Conservation (phyloP, 2,888 invertebrate species). For the Phania funesta region DNA sequence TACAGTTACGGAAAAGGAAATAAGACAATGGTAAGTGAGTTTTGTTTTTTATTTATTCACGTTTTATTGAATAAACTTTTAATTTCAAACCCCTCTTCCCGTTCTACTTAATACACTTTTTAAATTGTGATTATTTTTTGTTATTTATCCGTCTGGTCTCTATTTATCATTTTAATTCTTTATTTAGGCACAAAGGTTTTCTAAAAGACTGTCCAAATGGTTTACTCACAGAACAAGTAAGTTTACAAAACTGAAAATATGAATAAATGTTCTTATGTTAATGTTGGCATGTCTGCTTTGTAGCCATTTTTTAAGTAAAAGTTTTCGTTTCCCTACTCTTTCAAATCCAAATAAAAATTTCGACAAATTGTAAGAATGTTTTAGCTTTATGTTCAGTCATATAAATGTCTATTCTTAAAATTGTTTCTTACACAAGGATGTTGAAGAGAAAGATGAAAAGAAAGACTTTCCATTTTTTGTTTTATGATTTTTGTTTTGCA, state of each 20-base stretch:
- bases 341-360: background rate
- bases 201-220: slow-evolving; percentile 98
- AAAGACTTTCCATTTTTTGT: too few relatives aligned
- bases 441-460: too few relatives aligned
- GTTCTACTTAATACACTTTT: background rate
- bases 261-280: background rate
- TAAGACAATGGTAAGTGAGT: slow-evolving; percentile 89
- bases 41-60: background rate
- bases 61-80: background rate
- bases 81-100: too few relatives aligned
- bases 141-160: slow-evolving; percentile 17
- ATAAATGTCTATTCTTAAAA: too few relatives aligned
- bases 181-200: slow-evolving; percentile 95
- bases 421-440: too few relatives aligned
- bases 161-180: slow-evolving; percentile 68
- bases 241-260: slow-evolving; percentile 63
- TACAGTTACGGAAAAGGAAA: slow-evolving; percentile 94
- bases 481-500: too few relatives aligned
- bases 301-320: background rate
- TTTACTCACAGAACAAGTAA: slow-evolving; percentile 95
- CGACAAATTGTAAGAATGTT: background rate
- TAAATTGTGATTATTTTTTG: background rate
- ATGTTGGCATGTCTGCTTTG: background rate
- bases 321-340: background rate
- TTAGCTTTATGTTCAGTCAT: background rate